These are phyloP conservation scores for Sarcoramphus papa DNA, from an alignment of 2,797 vertebrate species.

Conservation along the genomic window DNA sequence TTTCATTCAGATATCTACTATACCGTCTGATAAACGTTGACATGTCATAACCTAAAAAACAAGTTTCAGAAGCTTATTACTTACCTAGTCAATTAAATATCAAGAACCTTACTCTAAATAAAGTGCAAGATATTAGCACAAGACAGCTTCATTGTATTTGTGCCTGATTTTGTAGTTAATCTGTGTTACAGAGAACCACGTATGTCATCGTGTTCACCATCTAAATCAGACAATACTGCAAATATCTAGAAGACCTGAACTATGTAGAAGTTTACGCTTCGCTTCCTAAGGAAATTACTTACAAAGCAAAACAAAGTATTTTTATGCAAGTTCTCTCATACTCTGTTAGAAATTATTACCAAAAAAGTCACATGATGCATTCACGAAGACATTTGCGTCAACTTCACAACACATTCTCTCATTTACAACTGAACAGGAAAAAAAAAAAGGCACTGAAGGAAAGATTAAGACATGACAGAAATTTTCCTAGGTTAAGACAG, in stretches of 20 bases:
- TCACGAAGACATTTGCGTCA: not conserved
- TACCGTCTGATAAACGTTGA: slow-evolving; percentile 98
- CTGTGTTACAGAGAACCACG: not conserved
- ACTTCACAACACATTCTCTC: not conserved
- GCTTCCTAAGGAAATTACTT: not conserved
- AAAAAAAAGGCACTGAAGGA: not conserved
- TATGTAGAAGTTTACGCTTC: not conserved
- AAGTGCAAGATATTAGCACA: not conserved
- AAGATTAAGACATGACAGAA: not conserved
- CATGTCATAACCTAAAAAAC: slow-evolving; percentile 92
- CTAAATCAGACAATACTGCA: not conserved
- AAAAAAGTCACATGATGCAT: not conserved
- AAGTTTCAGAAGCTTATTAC: slow-evolving; percentile 17
- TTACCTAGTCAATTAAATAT: not conserved
- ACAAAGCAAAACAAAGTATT: not conserved
- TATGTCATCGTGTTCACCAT: rapidly evolving
- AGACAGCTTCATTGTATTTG: not conserved
- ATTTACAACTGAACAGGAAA: not conserved
- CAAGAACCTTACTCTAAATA: not conserved
- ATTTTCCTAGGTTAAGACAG: not conserved
- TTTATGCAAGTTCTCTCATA: not conserved
- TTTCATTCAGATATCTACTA: slow-evolving; percentile 98
- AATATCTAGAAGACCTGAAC: not conserved
- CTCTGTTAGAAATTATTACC: not conserved
- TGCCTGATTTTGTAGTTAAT: not conserved